Evolutionary conservation across 2,888 invertebrate genomes (phyloP).

Genomic region (Arctia plantaginis): DNA sequence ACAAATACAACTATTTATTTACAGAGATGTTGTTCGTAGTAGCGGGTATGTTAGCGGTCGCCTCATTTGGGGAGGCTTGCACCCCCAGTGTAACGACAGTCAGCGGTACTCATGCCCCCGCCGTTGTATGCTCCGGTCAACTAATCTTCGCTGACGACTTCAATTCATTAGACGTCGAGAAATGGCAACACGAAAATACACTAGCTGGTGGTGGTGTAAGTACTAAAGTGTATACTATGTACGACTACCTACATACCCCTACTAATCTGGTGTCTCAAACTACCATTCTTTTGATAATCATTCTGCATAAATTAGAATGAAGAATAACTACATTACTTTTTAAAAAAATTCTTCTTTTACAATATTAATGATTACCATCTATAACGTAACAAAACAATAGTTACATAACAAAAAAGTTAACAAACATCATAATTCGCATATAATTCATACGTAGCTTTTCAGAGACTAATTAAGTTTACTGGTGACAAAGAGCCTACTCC

Average conservation of each 20-base stretch:
- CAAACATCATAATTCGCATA: no score
- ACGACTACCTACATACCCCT: neutral
- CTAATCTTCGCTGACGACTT: slow-evolving; percentile 89
- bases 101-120: slow-evolving; percentile 82
- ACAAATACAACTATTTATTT: slow-evolving; percentile 21
- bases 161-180: slow-evolving; percentile 84
- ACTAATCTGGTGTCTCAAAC: no score
- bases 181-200: slow-evolving; percentile 89
- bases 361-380: no score
- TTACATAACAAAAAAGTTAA: no score
- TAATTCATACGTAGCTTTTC: no score
- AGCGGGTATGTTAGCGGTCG: slow-evolving; percentile 62
- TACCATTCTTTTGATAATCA: no score
- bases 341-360: no score
- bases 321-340: no score
- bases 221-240: slow-evolving; percentile 28
- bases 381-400: no score
- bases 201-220: slow-evolving; percentile 88
- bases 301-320: no score
- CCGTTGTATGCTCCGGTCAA: slow-evolving; percentile 83
- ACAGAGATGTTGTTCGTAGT: slow-evolving; percentile 71
- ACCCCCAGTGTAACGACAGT: slow-evolving; percentile 79
- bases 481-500: no score
- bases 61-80: slow-evolving; percentile 69
- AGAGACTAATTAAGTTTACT: no score